Evolutionary conservation across 1,140 invertebrate species (phyloP).

Genomic region (Panulirus ornatus): DNA sequence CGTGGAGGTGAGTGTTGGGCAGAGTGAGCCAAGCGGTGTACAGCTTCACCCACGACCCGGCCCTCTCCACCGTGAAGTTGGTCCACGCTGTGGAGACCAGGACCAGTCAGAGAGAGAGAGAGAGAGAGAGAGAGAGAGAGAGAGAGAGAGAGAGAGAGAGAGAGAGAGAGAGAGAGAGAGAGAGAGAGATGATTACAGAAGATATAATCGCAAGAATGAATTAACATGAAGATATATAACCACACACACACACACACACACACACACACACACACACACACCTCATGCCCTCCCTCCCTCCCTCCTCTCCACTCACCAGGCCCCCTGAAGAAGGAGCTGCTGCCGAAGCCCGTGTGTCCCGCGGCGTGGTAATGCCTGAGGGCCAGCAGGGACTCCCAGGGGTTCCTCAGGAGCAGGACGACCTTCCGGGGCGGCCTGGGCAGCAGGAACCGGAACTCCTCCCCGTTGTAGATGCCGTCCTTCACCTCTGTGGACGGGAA

Average conservation of each 20-base stretch:
- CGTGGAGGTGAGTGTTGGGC: conserved; percentile 17
- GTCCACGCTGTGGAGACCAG: conserved; percentile 29
- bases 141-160: conserved; percentile 25
- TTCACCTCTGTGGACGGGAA: neutral
- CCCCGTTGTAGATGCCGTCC: conserved; percentile 19
- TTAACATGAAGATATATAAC: neutral
- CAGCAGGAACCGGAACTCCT: conserved; percentile 41
- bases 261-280: neutral
- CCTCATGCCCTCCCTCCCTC: neutral
- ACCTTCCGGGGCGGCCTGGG: conserved; percentile 27
- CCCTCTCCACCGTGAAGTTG: conserved; percentile 48
- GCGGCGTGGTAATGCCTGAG: conserved; percentile 77
- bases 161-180: conserved; percentile 16
- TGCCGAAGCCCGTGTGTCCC: conserved; percentile 77
- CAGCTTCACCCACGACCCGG: conserved; percentile 34
- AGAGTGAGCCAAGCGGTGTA: conserved; percentile 42
- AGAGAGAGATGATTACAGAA: neutral
- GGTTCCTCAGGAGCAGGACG: conserved; percentile 76
- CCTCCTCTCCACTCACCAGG: conserved; percentile 28
- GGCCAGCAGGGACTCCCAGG: conserved; percentile 77
- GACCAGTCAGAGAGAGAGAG: neutral
- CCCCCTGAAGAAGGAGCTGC: conserved; percentile 42
- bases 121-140: neutral
- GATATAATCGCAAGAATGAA: no score
- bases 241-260: conserved; percentile 12